Evolutionary conservation across 2,888 invertebrate species (phyloP).

Genomic region (Iphiclides podalirius): DNA sequence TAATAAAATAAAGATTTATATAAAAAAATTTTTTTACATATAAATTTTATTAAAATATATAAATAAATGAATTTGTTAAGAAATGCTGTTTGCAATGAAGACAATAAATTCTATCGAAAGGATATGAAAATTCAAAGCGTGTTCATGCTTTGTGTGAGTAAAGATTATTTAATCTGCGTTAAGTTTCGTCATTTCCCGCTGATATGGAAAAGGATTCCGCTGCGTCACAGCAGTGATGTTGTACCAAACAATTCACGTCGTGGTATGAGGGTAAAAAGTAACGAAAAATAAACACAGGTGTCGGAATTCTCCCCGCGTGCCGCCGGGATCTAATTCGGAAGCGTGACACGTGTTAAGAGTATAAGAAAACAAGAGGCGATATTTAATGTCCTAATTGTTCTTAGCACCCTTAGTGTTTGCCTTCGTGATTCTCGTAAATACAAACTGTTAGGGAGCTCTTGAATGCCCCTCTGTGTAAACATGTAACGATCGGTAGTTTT

Average conservation of each 20-base stretch:
- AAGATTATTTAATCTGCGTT: not conserved
- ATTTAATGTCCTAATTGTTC: slow-evolving; percentile 19
- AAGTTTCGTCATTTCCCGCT: not conserved
- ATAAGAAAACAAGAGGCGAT: slow-evolving; percentile 18
- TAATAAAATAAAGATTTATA: no score
- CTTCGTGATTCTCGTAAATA: slow-evolving; percentile 10
- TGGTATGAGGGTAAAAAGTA: slow-evolving; percentile 28
- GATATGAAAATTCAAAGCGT: no score
- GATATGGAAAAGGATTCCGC: slow-evolving; percentile 5
- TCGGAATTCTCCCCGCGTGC: slow-evolving; percentile 25
- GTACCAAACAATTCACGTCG: slow-evolving; percentile 27
- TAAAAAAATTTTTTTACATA: no score
- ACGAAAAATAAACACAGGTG: slow-evolving; percentile 62
- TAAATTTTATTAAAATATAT: no score
- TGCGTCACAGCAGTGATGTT: slow-evolving; percentile 27
- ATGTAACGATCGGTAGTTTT: no score
- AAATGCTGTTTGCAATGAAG: no score
- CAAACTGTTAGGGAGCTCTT: not conserved
- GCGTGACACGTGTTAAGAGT: slow-evolving; percentile 57
- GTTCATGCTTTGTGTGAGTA: no score
- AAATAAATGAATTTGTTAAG: no score
- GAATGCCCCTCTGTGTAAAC: no score
- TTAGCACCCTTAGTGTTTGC: slow-evolving; percentile 20
- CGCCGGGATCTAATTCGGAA: slow-evolving; percentile 42
- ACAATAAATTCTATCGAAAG: no score